Percentiles rank a stretch among this genome's conserved stretches.
Evolutionary conservation across 1,140 invertebrate genomes (phyloP).

Genomic region (Scaptomyza pallida): DNA sequence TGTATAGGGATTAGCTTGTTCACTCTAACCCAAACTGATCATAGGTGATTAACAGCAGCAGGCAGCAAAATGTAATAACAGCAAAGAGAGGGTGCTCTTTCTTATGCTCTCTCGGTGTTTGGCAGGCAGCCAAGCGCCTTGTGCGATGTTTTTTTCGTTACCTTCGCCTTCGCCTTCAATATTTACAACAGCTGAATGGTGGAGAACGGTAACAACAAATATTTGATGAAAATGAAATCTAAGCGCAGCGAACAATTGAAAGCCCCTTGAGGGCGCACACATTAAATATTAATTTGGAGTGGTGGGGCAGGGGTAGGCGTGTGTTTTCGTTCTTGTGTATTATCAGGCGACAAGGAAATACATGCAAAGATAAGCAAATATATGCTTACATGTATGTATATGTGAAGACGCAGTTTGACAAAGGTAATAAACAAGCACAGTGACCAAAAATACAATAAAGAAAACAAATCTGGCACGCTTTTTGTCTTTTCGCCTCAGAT

Average conservation of each 20-base stretch:
- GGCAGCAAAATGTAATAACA: conserved; percentile 10
- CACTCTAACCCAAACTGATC: conserved; percentile 9
- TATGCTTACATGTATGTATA: not conserved
- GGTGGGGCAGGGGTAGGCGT: not conserved
- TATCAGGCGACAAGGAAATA: conserved; percentile 43
- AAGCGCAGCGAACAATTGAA: conserved; percentile 50
- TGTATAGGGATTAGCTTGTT: no score
- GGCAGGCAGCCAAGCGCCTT: conserved; percentile 36
- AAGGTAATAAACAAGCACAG: conserved; percentile 32
- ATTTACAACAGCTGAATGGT: conserved; percentile 42
- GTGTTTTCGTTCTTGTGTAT: conserved; percentile 18
- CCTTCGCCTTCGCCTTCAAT: conserved; percentile 49
- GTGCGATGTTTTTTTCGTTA: conserved; percentile 40
- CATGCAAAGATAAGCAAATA: conserved; percentile 55
- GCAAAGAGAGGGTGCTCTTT: not conserved
- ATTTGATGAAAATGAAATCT: conserved; percentile 58
- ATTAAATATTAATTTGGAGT: conserved; percentile 51
- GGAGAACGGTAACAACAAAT: conserved; percentile 53
- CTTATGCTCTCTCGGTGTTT: conserved; percentile 17
- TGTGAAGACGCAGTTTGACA: conserved; percentile 32
- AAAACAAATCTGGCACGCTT: conserved; percentile 17
- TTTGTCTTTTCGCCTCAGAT: conserved; percentile 10
- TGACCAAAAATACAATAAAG: conserved; percentile 9
- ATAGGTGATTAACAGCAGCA: conserved; percentile 7
- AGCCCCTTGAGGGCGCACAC: conserved; percentile 20